phyloP scores from a whole-genome alignment of 2,113 vertebrate genomes.

The Sebastes schlegelii region DNA sequence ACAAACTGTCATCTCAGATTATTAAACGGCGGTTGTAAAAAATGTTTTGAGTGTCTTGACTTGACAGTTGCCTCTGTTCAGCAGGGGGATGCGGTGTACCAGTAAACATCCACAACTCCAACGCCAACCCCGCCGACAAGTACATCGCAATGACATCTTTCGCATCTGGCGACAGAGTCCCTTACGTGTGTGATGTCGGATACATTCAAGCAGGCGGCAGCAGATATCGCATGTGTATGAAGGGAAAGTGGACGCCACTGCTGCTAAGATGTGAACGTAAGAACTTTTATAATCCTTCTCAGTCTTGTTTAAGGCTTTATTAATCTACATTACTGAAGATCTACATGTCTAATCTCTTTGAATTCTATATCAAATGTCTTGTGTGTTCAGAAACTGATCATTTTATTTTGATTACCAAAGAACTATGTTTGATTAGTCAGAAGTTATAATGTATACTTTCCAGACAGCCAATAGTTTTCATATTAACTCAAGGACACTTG shows the following conservation, averaged over 20 bases:
- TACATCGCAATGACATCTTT: constrained; percentile 41
- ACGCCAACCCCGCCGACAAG: constrained; percentile 37
- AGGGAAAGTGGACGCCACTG: constrained; percentile 61
- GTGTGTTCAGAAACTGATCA: background rate
- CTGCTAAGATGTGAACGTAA: constrained; percentile 66
- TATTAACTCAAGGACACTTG: no score
- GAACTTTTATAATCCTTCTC: constrained; percentile 1
- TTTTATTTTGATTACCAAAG: background rate
- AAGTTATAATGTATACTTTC: background rate
- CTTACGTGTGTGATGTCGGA: constrained; percentile 61
- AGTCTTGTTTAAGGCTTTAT: background rate
- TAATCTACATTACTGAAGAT: background rate
- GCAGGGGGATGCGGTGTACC: constrained; percentile 56
- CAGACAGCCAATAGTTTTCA: no score
- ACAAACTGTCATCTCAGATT: background rate
- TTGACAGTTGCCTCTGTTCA: background rate
- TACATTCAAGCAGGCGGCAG: constrained; percentile 34
- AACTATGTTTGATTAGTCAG: background rate
- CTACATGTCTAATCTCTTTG: background rate
- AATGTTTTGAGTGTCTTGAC: background rate
- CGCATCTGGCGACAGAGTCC: constrained; percentile 34
- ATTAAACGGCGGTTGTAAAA: background rate
- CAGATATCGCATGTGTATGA: constrained; percentile 34
- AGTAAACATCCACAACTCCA: background rate
- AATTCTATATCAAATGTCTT: background rate